Evolutionary conservation across 2,888 invertebrate genomes (phyloP).

Genomic region (Eremobia ochroleuca): DNA sequence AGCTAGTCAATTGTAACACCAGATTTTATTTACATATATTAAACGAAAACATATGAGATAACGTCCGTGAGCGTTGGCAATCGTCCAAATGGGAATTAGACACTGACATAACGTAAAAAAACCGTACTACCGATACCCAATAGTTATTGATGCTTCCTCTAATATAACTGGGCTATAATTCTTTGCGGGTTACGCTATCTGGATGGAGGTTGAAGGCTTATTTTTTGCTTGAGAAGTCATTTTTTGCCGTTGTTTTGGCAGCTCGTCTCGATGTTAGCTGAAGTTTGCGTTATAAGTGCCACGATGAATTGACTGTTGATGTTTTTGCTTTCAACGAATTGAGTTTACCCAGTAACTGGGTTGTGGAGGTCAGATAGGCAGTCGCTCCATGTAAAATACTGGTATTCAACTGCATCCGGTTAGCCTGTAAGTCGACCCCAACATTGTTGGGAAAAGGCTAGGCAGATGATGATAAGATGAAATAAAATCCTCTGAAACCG

Average conservation of each 20-base stretch:
- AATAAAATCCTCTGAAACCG: too few species aligned
- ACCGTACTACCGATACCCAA: constrained; percentile 36
- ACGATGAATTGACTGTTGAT: constrained; percentile 39
- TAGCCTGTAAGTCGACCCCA: too few species aligned
- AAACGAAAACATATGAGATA: constrained; percentile 61
- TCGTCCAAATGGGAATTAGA: constrained; percentile 60
- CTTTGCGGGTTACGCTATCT: constrained; percentile 36
- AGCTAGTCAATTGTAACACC: constrained; percentile 47
- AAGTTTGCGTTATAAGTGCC: constrained; percentile 47
- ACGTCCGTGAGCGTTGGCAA: constrained; percentile 51
- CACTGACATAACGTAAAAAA: constrained; percentile 48
- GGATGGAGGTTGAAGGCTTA: constrained; percentile 22
- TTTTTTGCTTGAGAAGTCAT: constrained; percentile 33
- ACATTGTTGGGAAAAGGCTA: too few species aligned
- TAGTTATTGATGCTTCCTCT: constrained; percentile 45
- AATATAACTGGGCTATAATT: constrained; percentile 50
- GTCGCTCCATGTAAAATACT: too few species aligned
- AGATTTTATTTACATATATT: constrained; percentile 67
- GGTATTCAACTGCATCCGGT: too few species aligned
- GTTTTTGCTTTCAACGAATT: constrained; percentile 44
- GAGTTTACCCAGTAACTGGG: too few species aligned
- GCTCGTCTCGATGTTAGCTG: constrained; percentile 34
- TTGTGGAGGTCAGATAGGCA: too few species aligned
- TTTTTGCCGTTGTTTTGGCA: constrained; percentile 58
- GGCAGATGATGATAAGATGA: too few species aligned